phyloP scores from a whole-genome alignment of 1,140 invertebrate species.

The Steinernema feltiae region DNA sequence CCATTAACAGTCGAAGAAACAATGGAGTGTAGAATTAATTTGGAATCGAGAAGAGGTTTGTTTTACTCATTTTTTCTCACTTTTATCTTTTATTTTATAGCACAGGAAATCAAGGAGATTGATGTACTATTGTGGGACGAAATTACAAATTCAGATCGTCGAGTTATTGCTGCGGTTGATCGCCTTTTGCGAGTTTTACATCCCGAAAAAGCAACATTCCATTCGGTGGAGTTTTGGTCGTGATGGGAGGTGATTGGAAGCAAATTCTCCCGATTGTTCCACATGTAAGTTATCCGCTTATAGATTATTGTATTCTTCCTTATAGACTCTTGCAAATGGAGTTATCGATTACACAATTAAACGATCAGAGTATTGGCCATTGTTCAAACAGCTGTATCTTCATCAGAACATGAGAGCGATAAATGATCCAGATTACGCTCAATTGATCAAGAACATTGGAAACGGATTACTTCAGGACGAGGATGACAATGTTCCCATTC shows the following conservation, averaged over 20 bases:
- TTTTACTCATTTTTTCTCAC: not conserved
- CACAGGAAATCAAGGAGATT: not conserved
- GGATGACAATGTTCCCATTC: not conserved
- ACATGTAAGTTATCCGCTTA: not conserved
- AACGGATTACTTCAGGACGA: not conserved
- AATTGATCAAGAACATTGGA: not conserved
- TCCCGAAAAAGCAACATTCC: not conserved
- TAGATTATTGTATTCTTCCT: not conserved
- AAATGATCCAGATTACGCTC: constrained; percentile 2
- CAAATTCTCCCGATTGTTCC: constrained; percentile 26
- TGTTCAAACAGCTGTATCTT: constrained; percentile 8
- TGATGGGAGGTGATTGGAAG: constrained; percentile 24
- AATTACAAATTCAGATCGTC: not conserved
- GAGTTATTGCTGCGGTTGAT: not conserved
- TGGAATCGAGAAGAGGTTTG: not conserved
- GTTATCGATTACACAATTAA: constrained; percentile 16
- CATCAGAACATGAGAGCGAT: constrained; percentile 16
- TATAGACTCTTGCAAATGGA: constrained; percentile 10
- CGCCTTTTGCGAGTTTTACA: not conserved
- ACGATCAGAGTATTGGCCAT: not conserved
- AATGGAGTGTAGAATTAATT: not conserved
- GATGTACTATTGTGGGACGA: not conserved
- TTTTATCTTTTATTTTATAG: not conserved
- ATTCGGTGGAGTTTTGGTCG: constrained; percentile 25
- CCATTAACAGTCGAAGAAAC: not conserved